phyloP scores from a whole-genome alignment of 1,140 invertebrate genomes.

The Heliconius nattereri region DNA sequence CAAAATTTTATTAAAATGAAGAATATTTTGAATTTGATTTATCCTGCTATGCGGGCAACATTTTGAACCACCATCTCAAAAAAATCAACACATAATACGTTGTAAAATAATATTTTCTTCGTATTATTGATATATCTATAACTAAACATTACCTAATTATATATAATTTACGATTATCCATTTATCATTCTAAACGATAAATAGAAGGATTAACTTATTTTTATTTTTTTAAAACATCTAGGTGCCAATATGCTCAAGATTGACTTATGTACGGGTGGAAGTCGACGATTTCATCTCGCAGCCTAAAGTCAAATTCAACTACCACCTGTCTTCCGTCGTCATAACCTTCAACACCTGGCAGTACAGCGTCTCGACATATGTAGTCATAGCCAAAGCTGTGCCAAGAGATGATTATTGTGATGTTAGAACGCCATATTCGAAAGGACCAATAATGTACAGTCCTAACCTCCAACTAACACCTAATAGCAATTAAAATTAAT shows the following conservation, averaged over 20 bases:
- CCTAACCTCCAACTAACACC: too few relatives aligned
- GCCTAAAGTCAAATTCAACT: conserved; percentile 33
- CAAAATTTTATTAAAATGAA: too few relatives aligned
- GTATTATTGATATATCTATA: too few relatives aligned
- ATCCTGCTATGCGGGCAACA: too few relatives aligned
- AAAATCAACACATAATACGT: too few relatives aligned
- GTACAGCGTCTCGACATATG: conserved; percentile 37
- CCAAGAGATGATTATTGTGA: background rate
- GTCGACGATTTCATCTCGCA: conserved; percentile 27
- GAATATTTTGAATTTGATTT: too few relatives aligned
- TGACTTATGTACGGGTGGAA: conserved; percentile 38
- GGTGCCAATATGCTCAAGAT: conserved; percentile 25
- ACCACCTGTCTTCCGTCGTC: background rate
- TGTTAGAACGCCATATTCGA: background rate
- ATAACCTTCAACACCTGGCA: conserved; percentile 36
- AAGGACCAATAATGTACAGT: background rate
- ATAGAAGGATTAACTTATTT: too few relatives aligned
- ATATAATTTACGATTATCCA: too few relatives aligned
- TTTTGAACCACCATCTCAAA: too few relatives aligned
- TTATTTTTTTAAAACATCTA: background rate
- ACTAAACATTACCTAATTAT: too few relatives aligned
- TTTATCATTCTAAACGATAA: too few relatives aligned
- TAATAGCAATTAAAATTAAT: background rate
- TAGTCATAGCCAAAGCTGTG: conserved; percentile 33
- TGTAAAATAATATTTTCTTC: too few relatives aligned